A percentile compares a stretch with the other conserved stretches of the same genome.
Evolutionary conservation across 2,888 invertebrate genomes (phyloP).

Genomic region (Spilosoma lubricipeda): DNA sequence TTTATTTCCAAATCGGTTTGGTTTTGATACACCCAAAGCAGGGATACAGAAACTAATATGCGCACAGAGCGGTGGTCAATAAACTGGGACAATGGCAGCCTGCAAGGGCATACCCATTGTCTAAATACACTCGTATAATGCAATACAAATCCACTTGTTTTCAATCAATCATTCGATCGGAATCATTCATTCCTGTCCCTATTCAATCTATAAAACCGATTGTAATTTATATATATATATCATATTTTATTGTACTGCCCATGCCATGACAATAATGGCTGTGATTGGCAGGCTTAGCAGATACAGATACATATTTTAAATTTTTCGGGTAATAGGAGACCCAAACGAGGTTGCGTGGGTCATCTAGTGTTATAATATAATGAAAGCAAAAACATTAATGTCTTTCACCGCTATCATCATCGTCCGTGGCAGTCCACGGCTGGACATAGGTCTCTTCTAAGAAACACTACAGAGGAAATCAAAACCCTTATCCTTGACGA

Average conservation of each 20-base stretch:
- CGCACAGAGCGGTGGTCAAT: constrained; percentile 45
- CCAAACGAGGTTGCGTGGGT: too few species aligned
- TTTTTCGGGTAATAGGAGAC: too few species aligned
- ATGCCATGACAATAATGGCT: background rate
- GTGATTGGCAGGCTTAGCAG: too few species aligned
- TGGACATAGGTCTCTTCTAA: too few species aligned
- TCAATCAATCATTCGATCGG: constrained; percentile 37
- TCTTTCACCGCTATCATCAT: too few species aligned
- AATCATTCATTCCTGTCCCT: constrained; percentile 12
- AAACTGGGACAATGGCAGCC: constrained; percentile 49
- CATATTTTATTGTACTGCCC: background rate
- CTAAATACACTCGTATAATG: constrained; percentile 42
- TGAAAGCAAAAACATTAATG: background rate
- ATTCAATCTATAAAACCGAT: constrained; percentile 8
- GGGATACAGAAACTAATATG: background rate
- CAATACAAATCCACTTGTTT: constrained; percentile 24
- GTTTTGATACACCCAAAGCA: background rate
- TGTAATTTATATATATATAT: background rate
- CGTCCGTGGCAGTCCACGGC: too few species aligned
- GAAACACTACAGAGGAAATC: background rate
- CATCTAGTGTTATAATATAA: background rate
- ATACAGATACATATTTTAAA: too few species aligned
- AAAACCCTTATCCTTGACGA: background rate
- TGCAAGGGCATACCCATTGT: constrained; percentile 58
- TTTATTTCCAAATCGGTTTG: too few species aligned